These are phyloP conservation scores for Octomys mimax DNA, from an alignment of 2,797 vertebrate genomes.

Conservation along the genomic window DNA sequence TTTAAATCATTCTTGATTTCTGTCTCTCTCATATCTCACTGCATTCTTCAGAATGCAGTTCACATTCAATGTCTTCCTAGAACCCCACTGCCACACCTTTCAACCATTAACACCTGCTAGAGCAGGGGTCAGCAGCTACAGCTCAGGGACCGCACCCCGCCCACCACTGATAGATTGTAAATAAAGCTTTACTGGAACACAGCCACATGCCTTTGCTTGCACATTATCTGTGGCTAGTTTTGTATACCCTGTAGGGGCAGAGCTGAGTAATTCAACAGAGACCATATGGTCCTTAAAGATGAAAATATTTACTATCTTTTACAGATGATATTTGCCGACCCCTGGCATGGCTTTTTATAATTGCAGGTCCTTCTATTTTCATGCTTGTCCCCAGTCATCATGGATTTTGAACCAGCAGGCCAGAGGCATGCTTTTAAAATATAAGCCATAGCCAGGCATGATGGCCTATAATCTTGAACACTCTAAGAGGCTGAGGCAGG, in stretches of 20 bases:
- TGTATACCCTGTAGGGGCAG: neutral
- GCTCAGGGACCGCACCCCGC: neutral
- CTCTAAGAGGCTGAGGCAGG: neutral
- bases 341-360: neutral
- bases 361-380: neutral
- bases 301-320: constrained; percentile 25
- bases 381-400: neutral
- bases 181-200: constrained; percentile 63
- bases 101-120: neutral
- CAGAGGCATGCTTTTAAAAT: neutral
- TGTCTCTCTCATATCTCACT: neutral
- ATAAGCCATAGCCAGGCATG: neutral
- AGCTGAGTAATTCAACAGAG: neutral
- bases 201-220: neutral
- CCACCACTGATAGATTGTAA: constrained; percentile 1
- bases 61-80: neutral
- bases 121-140: neutral
- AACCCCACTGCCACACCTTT: neutral
- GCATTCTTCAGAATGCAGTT: neutral
- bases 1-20: neutral
- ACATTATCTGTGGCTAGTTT: neutral
- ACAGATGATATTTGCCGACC: neutral
- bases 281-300: neutral
- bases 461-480: neutral
- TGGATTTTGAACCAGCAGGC: neutral